Conservation (phyloP, 2,888 invertebrate genomes). For the Cheiracanthium punctorium region DNA sequence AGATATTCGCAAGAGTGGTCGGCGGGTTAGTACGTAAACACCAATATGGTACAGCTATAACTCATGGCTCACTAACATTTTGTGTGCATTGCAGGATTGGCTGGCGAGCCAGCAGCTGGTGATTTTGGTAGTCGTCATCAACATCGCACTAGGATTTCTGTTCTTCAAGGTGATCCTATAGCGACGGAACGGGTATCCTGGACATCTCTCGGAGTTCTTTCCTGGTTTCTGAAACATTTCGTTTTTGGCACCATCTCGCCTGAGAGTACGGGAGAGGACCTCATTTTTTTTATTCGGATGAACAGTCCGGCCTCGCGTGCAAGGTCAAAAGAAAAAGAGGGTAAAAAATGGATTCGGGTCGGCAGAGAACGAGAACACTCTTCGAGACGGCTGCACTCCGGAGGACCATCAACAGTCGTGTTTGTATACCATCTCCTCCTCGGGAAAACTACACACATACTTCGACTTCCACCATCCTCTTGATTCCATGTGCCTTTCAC, state of each 20-base stretch:
- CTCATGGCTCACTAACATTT: not conserved
- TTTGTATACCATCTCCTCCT: not conserved
- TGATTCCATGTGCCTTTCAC: not conserved
- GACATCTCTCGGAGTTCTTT: not conserved
- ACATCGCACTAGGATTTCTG: conserved; percentile 94
- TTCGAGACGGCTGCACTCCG: not conserved
- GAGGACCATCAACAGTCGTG: too few relatives aligned
- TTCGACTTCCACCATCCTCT: not conserved
- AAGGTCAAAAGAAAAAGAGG: not conserved
- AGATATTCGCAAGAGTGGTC: too few relatives aligned
- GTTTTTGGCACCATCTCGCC: not conserved
- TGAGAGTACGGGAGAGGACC: not conserved
- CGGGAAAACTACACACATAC: not conserved
- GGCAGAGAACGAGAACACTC: not conserved
- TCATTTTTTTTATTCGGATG: not conserved
- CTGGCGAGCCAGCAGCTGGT: conserved; percentile 96
- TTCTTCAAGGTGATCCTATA: conserved; percentile 86
- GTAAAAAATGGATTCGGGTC: not conserved
- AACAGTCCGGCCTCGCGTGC: not conserved
- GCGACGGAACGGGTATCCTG: not conserved
- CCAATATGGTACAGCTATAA: too few relatives aligned
- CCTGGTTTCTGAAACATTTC: conserved; percentile 1
- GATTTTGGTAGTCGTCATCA: conserved; percentile 93
- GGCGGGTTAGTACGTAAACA: too few relatives aligned
- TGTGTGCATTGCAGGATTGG: conserved; percentile 79